These are phyloP conservation scores for Lepidochitona cinerea DNA, from an alignment of 2,888 invertebrate genomes.

Conservation along the genomic window DNA sequence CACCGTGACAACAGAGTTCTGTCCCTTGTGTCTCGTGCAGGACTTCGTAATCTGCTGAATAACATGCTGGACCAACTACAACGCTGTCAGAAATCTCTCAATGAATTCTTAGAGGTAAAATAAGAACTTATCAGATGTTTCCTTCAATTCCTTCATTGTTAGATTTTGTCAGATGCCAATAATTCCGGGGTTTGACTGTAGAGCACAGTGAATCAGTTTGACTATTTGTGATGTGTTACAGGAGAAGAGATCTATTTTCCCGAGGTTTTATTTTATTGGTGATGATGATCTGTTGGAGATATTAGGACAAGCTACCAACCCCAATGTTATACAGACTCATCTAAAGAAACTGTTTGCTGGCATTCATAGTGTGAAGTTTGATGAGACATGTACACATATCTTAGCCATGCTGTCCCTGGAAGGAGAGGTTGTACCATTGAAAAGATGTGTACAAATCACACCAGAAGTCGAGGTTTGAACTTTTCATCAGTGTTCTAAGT, in stretches of 20 bases:
- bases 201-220: background rate
- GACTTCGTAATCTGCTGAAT: conserved; percentile 81
- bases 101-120: conserved; percentile 91
- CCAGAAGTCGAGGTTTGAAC: conserved; percentile 82
- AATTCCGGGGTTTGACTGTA: background rate
- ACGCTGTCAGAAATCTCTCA: conserved; percentile 93
- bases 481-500: conserved; percentile 3
- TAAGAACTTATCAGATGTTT: background rate
- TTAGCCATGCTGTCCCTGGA: conserved; percentile 82
- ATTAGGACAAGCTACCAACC: conserved; percentile 92
- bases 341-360: conserved; percentile 94
- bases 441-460: conserved; percentile 80
- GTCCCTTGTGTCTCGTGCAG: conserved; percentile 79
- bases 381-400: conserved; percentile 74
- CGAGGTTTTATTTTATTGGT: conserved; percentile 96
- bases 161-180: background rate
- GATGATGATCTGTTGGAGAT: conserved; percentile 98
- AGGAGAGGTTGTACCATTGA: conserved; percentile 81
- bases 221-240: conserved; percentile 66
- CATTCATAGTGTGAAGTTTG: conserved; percentile 78
- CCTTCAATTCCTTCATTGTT: background rate
- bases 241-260: conserved; percentile 95
- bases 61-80: conserved; percentile 89
- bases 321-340: conserved; percentile 91
- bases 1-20: conserved; percentile 85